Evolutionary conservation across 2,888 invertebrate genomes (phyloP).

Genomic region (Hoplodrina blanda): DNA sequence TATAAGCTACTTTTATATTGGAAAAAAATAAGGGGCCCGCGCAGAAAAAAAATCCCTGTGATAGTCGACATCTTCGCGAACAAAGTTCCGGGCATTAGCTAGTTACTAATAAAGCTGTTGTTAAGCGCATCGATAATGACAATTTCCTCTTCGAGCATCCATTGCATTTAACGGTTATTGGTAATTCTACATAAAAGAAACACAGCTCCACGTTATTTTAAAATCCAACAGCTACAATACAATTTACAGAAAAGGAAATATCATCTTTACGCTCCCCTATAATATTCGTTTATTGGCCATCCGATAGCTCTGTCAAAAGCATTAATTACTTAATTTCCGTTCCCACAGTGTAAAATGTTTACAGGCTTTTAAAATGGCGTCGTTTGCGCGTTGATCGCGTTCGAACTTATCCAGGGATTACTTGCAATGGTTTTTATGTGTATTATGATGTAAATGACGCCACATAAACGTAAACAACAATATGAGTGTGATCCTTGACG

Average conservation of each 20-base stretch:
- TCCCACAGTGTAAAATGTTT: conserved; percentile 52
- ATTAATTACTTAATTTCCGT: conserved; percentile 60
- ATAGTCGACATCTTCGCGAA: too few species aligned
- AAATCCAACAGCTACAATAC: conserved; percentile 9
- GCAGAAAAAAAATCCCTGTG: too few species aligned
- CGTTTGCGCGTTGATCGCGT: conserved; percentile 50
- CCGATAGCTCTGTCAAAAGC: conserved; percentile 49
- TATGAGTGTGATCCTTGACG: conserved; percentile 25
- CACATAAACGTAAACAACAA: conserved; percentile 45
- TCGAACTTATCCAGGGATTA: conserved; percentile 50
- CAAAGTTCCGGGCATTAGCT: too few species aligned
- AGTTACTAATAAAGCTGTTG: too few species aligned
- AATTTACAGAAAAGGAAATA: conserved; percentile 36
- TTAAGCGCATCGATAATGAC: not conserved
- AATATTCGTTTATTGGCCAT: conserved; percentile 53
- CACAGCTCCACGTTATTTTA: conserved; percentile 29
- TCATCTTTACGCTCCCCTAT: conserved; percentile 31
- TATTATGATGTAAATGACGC: conserved; percentile 52
- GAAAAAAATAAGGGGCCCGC: too few species aligned
- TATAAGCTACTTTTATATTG: too few species aligned
- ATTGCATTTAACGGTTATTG: conserved; percentile 10
- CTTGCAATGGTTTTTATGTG: conserved; percentile 48
- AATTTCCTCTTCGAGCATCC: not conserved
- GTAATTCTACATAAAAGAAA: not conserved
- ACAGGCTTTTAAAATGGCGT: conserved; percentile 53